Evolutionary conservation across 30 jellyfish, hydroid and myxozoan species (phyloP).

Genomic region (Kudoa iwatai): DNA sequence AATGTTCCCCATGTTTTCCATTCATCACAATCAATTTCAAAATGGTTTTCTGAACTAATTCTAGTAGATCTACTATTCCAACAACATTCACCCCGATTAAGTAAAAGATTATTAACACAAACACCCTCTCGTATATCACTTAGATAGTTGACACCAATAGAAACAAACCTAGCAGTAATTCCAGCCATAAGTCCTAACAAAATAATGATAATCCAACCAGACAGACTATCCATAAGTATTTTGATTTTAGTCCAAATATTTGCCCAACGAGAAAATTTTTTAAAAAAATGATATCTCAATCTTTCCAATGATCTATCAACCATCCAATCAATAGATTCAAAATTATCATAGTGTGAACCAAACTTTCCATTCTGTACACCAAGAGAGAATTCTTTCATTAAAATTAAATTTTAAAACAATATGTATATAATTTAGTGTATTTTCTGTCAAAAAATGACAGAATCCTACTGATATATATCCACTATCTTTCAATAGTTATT

Average conservation of each 20-base stretch:
- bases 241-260: not conserved
- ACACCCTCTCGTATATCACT: slow-evolving; percentile 54
- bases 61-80: slow-evolving; percentile 45
- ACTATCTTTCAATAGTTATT: too few species aligned
- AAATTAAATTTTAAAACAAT: too few species aligned
- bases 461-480: too few species aligned
- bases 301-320: slow-evolving; percentile 14
- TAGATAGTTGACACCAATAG: slow-evolving; percentile 93
- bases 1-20: slow-evolving; percentile 68
- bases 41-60: slow-evolving; percentile 5
- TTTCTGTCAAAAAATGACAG: too few species aligned
- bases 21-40: slow-evolving; percentile 43
- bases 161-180: slow-evolving; percentile 59
- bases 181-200: slow-evolving; percentile 52
- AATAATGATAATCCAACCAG: slow-evolving; percentile 7
- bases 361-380: too few species aligned
- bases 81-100: slow-evolving; percentile 66
- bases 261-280: too few species aligned
- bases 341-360: slow-evolving; percentile 95
- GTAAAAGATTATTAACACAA: slow-evolving; percentile 49
- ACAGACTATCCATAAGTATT: not conserved
- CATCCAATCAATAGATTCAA: slow-evolving; percentile 89
- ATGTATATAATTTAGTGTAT: too few species aligned
- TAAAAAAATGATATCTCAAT: not conserved
- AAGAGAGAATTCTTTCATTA: too few species aligned